Percentiles rank a stretch among this genome's conserved stretches.
Evolutionary conservation across 2,888 invertebrate species (phyloP).

Genomic region (Ennomos quercinarius): DNA sequence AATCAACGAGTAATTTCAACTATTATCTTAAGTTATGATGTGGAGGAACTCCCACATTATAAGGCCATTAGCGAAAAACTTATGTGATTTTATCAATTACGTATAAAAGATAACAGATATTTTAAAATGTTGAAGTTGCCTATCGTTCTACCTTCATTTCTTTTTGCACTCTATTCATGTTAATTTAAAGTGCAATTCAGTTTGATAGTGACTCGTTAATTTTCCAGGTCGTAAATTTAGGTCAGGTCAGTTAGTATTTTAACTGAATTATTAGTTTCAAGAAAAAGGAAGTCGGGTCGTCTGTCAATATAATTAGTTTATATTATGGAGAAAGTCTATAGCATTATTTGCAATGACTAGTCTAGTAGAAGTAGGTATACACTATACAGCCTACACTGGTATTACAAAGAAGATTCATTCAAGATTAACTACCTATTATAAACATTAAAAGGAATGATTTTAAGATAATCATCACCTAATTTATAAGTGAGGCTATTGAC

Average conservation of each 20-base stretch:
- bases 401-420: too few species aligned
- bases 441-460: too few species aligned
- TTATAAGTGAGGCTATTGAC: too few species aligned
- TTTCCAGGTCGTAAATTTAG: slow-evolving; percentile 12
- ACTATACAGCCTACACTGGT: too few species aligned
- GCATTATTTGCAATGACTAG: slow-evolving; percentile 11
- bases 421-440: too few species aligned
- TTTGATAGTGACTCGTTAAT: background rate
- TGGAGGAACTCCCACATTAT: slow-evolving; percentile 64
- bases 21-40: slow-evolving; percentile 52
- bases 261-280: slow-evolving; percentile 20
- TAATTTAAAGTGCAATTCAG: background rate
- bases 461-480: too few species aligned
- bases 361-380: too few species aligned
- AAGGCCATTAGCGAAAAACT: slow-evolving; percentile 55
- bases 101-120: slow-evolving; percentile 13
- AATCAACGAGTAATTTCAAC: slow-evolving; percentile 49
- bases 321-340: slow-evolving; percentile 13
- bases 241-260: slow-evolving; percentile 26
- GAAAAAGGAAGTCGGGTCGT: slow-evolving; percentile 16
- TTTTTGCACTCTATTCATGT: slow-evolving; percentile 1
- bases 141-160: background rate
- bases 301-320: slow-evolving; percentile 13
- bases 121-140: slow-evolving; percentile 1
- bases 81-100: slow-evolving; percentile 54